Base-by-base conservation (phyloP, 2,113 vertebrate species). In the Larimichthys polyactis region DNA sequence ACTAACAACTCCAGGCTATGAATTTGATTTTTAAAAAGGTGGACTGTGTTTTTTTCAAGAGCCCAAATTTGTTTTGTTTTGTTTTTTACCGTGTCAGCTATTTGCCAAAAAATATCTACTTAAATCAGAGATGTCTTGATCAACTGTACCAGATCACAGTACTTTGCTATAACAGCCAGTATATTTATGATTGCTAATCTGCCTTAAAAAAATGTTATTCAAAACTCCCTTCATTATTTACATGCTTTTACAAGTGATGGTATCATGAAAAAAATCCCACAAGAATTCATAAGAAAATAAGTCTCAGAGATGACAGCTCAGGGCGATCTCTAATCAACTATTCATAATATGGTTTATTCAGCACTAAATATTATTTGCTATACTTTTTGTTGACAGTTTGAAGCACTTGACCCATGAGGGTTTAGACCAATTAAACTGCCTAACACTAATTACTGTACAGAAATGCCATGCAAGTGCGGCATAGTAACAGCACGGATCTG, bases 161-260 rank as follows among this genome's bases (percentile, higher is more conserved):
- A n/a, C 6, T 46, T 46, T 7, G 8, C 15, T 68, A 32, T 49
- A 71, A 71, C 2, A 58, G 48, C 40, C 55, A 77, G 27, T n/a
- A 48, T 36, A 68, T 57, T n/a, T 64, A 68, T 73, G 27, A 44
- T 44, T 32, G 19, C 16, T 20, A 17, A 82, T 79, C 46, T 68
- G 57, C 14, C 55, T 65, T 22, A 60, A 72, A 24, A 71, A 64
- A 74, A 11, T 19, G 77, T 76, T 83, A 75, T 81, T 78, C 63
- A 81, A 16, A 49, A 75, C n/a, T 15, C 43, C 19, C 14, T 69
- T 82, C 62, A 80, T 71, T 83, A 74, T 81, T 89, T 79, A 83
- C 63, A 48, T 63, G 29, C 43, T 72, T 82, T 74, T 71, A 51
- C 54, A 49, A 80, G 69, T 12, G 52, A 70, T 64, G 46, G 40